Conservation (phyloP, 1,140 invertebrate species). For the Battus philenor region DNA sequence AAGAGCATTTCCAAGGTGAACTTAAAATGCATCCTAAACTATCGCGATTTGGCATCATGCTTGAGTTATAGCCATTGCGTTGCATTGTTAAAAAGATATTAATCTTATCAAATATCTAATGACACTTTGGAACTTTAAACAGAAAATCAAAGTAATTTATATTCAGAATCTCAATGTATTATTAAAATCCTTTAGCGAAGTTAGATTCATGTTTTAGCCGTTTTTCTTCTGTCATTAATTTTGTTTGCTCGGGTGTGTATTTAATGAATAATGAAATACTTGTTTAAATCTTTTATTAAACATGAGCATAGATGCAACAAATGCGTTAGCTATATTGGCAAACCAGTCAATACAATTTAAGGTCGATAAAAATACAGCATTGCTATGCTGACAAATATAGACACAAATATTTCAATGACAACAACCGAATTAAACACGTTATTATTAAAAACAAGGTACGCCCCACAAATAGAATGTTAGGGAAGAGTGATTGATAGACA, state of each 20-base stretch:
- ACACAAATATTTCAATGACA: slow-evolving; percentile 16
- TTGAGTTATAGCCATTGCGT: slow-evolving; percentile 36
- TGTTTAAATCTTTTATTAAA: too few species aligned
- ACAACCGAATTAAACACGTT: slow-evolving; percentile 33
- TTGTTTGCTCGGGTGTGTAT: too few species aligned
- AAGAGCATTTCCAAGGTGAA: slow-evolving; percentile 40
- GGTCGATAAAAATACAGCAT: slow-evolving; percentile 12
- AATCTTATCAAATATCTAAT: too few species aligned
- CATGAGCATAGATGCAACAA: too few species aligned
- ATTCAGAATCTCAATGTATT: too few species aligned
- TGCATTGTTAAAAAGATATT: slow-evolving; percentile 41
- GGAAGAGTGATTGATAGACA: slow-evolving; percentile 50
- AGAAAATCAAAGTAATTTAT: too few species aligned
- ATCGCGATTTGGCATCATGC: slow-evolving; percentile 36
- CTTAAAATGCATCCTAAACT: slow-evolving; percentile 48
- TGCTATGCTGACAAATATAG: slow-evolving; percentile 13
- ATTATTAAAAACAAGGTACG: slow-evolving; percentile 44
- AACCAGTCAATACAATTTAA: slow-evolving; percentile 13
- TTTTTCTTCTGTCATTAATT: too few species aligned
- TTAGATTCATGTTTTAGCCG: too few species aligned
- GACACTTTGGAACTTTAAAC: too few species aligned
- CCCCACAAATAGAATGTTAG: slow-evolving; percentile 36
- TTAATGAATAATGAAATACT: too few species aligned
- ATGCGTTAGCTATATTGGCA: slow-evolving; percentile 8
- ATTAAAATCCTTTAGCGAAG: too few species aligned